Evolutionary conservation across 2,113 vertebrate genomes (phyloP).

Genomic region (Noctilio leporinus): DNA sequence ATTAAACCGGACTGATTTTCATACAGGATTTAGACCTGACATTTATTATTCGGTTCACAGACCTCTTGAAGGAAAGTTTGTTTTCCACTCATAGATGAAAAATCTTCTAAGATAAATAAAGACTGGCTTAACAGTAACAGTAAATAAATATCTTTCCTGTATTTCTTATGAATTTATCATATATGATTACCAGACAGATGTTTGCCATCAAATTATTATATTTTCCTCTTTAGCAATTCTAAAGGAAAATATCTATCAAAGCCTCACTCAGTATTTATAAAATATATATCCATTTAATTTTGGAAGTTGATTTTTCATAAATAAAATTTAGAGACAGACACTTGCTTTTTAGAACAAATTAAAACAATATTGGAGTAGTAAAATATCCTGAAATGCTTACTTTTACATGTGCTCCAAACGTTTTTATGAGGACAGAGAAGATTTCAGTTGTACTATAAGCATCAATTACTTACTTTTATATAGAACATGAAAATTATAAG

Average conservation of each 20-base stretch:
- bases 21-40: conserved; percentile 79
- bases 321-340: conserved; percentile 57
- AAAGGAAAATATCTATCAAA: conserved; percentile 57
- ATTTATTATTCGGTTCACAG: conserved; percentile 80
- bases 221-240: conserved; percentile 64
- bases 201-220: conserved; percentile 66
- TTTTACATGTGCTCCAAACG: conserved; percentile 40
- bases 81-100: conserved; percentile 77
- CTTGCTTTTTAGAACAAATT: conserved; percentile 57
- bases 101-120: conserved; percentile 74
- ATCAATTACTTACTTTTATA: conserved; percentile 56
- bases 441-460: conserved; percentile 33
- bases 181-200: conserved; percentile 63
- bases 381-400: conserved; percentile 51
- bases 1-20: conserved; percentile 79
- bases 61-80: conserved; percentile 79
- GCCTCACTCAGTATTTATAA: not conserved
- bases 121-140: conserved; percentile 65
- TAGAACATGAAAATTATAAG: conserved; percentile 51
- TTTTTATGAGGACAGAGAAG: not conserved
- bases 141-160: conserved; percentile 73
- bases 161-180: conserved; percentile 74
- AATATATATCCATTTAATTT: conserved; percentile 50
- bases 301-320: conserved; percentile 66
- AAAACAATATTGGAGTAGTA: conserved; percentile 56